Evolutionary conservation across 2,888 invertebrate genomes (phyloP), one percentile per base, ranked within the genome.

Genomic region (Rhamnusium bicolor): DNA sequence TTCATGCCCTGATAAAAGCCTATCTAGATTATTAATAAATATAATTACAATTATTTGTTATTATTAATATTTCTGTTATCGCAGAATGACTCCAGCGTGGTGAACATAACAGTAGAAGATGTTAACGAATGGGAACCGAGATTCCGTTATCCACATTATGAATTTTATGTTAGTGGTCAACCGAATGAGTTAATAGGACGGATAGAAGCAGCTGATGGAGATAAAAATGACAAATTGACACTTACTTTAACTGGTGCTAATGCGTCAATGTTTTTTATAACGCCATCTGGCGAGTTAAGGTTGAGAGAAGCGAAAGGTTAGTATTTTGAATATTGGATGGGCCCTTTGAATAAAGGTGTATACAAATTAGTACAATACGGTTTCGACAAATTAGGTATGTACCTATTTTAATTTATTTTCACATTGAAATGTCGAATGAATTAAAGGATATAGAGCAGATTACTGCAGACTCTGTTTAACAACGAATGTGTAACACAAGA

Each of bases 41-140:
- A 5, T 40, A 61, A 32, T 24, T 61, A 8, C 40, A 19, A 1
- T 46, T 32, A 54, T 54, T 32, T 18, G 18, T 21, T 12, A 40
- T 40, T 47, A 47, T 47, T 18, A 46, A 61, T 24, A 47, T 46
- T 51, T 18, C 40, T 16, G 24, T 63, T 54, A 29, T 24, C 32
- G 18, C 88, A 95, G 95, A 96, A 96, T 87, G 96, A 96, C 86
- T 95, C 96, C 0, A 93, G 96, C 0, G 91, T 93, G 6, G 92
- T 97, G 2, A 94, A 94, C 83, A 91, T 97, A 27, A 93, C 94
- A 0, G 94, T 97, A 14, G 89, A 93, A 80, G 94, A 97, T 86
- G 95, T 96, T 7, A 97, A 97, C 88, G 97, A 97, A 86, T 97
- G 97, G 96, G 96, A 96, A 87, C 97, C 97, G 0, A 91, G 96